phyloP scores from a whole-genome alignment of 2,888 invertebrate genomes.

The Abrostola tripartita region DNA sequence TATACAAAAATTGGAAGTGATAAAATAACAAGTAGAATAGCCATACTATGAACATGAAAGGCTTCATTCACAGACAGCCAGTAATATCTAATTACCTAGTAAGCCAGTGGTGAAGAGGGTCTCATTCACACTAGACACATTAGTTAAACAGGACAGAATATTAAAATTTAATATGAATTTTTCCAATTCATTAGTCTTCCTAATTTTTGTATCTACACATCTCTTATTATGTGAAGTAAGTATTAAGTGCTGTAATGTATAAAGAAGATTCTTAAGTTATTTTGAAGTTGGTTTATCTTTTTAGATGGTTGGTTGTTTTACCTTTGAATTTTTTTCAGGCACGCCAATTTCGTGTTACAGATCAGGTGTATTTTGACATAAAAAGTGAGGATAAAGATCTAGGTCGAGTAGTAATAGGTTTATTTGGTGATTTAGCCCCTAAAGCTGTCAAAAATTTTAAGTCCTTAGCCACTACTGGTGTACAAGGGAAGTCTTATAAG shows the following conservation, averaged over 20 bases:
- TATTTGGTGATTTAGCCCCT: constrained; percentile 96
- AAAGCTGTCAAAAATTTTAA: constrained; percentile 96
- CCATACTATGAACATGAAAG: constrained; percentile 29
- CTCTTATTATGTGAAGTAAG: constrained; percentile 58
- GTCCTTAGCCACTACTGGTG: constrained; percentile 92
- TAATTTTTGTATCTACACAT: constrained; percentile 49
- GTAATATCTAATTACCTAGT: constrained; percentile 48
- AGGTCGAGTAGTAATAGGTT: constrained; percentile 94
- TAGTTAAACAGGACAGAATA: constrained; percentile 10
- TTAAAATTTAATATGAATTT: constrained; percentile 52
- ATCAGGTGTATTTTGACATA: constrained; percentile 95
- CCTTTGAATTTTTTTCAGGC: constrained; percentile 77
- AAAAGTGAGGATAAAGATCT: constrained; percentile 91
- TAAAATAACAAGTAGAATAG: constrained; percentile 14
- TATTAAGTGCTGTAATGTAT: constrained; percentile 15
- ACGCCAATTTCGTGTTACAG: constrained; percentile 91
- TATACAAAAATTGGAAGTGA: constrained; percentile 16
- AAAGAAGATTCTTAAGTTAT: neutral
- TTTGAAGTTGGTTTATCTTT: neutral
- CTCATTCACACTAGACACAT: constrained; percentile 28
- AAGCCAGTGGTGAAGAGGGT: constrained; percentile 28
- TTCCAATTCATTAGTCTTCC: constrained; percentile 44
- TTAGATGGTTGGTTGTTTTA: neutral
- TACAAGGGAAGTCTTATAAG: constrained; percentile 93
- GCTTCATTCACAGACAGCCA: constrained; percentile 45